phyloP scores from a whole-genome alignment of 2,113 vertebrate species.

The Cebus imitator region DNA sequence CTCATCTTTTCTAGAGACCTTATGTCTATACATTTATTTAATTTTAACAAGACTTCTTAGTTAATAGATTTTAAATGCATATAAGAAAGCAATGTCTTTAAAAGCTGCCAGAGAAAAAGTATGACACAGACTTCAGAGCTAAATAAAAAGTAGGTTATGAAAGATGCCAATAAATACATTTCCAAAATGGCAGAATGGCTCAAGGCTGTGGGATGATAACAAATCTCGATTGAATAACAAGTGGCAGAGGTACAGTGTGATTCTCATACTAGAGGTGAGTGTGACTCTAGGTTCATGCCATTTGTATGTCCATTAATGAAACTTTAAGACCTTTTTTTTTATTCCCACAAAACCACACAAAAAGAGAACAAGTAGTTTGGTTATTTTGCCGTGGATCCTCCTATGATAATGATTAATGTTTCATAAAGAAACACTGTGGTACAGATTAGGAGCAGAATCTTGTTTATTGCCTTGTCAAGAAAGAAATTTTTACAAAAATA shows the following conservation, averaged over 20 bases:
- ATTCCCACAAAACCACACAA: background rate
- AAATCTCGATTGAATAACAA: background rate
- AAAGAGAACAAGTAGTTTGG: constrained; percentile 7
- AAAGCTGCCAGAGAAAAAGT: background rate
- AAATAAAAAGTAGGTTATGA: background rate
- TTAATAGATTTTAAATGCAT: constrained; percentile 24
- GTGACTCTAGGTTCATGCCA: background rate
- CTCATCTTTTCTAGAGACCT: background rate
- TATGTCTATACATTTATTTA: constrained; percentile 26
- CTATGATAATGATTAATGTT: constrained; percentile 2
- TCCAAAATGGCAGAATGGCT: background rate
- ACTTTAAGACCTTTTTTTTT: background rate
- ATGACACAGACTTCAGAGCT: background rate
- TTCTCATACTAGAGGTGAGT: background rate
- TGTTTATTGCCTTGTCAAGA: background rate
- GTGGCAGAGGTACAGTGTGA: background rate
- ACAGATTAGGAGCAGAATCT: background rate
- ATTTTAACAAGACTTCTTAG: background rate
- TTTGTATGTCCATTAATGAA: background rate
- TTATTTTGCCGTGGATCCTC: background rate
- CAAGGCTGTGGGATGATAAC: background rate
- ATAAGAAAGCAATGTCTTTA: constrained; percentile 7
- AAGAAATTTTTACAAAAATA: constrained; percentile 20
- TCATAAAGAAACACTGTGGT: background rate
- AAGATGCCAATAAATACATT: background rate